Percentiles rank a stretch among this genome's conserved stretches.
These are phyloP conservation scores for Tachysurus vachellii DNA, from an alignment of 2,113 vertebrate genomes.

Conservation along the genomic window DNA sequence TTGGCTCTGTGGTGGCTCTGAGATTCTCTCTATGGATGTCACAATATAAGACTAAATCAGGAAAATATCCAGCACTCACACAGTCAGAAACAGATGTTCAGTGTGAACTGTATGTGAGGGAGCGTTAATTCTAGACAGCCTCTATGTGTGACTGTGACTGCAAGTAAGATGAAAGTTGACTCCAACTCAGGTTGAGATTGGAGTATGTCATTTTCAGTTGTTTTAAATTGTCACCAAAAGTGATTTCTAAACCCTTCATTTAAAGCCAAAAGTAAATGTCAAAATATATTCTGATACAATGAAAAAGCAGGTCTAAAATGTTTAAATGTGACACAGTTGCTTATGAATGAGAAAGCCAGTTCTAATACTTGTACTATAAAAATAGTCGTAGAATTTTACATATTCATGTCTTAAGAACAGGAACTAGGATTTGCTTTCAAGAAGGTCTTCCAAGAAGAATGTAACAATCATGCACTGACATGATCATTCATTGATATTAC, in stretches of 20 bases:
- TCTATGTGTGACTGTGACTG: constrained; percentile 39
- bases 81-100: constrained; percentile 26
- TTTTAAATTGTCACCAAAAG: not conserved
- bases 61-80: constrained; percentile 3
- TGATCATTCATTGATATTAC: not conserved
- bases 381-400: not conserved
- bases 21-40: constrained; percentile 4
- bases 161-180: constrained; percentile 37
- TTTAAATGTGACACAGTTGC: not conserved
- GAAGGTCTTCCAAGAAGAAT: not conserved
- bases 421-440: not conserved
- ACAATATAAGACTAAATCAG: constrained; percentile 2
- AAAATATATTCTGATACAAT: not conserved
- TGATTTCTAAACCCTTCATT: not conserved
- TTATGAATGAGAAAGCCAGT: not conserved
- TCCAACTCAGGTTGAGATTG: not conserved
- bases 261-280: not conserved
- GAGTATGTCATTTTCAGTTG: constrained; percentile 5
- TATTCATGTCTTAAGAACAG: not conserved
- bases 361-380: not conserved
- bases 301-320: not conserved
- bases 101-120: constrained; percentile 22
- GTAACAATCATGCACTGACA: not conserved
- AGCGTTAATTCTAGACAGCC: constrained; percentile 15
- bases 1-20: not conserved